Base-by-base conservation (phyloP, 2,888 invertebrate genomes). In the Aphidoletes aphidimyza region DNA sequence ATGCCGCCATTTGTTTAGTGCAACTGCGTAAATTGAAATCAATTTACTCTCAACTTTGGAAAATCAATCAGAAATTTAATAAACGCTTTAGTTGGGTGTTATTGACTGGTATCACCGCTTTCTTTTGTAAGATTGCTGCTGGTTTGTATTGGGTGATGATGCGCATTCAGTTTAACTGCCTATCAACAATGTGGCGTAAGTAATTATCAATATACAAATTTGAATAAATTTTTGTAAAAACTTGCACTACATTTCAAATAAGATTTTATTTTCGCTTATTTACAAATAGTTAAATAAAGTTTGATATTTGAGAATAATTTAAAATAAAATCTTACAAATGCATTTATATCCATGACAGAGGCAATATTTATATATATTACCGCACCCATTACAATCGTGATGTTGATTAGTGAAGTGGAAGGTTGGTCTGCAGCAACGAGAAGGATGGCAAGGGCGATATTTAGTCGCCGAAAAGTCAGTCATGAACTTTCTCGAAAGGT, bases 71-170 rank as follows among this genome's bases (percentile, higher is more conserved):
- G 22, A n/a, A 54, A 54, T 37, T 81, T 19, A 81, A 81, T 39
- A n/a, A 36, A 81, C 34, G 81, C 5, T 81, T 81, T n/a, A n/a
- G 26, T 37, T 81, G 81, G 81, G n/a, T 39, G 8, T 37, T 81
- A 37, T 81, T 9, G 6, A n/a, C n/a, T 37, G 36, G 9, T 37
- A 37, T 81, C 5, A 39, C 19, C 19, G n/a, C n/a, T 81, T 81
- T 26, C n/a, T 39, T 39, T 37, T 37, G 19, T 37, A n/a, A 19
- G 9, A 81, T 81, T 39, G 11, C 39, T 6, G n/a, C n/a, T 37
- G 39, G 37, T n/a, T 19, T 81, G n/a, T 54, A 54, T 54, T 54
- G 54, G 54, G 5, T 54, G 9, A 22, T 54, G n/a, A 54, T 54
- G 22, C 54, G n/a, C 39, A 39, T 39, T 39, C 6, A 39, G 11